phyloP scores from a whole-genome alignment of 2,888 invertebrate species.

The Hesperia comma region DNA sequence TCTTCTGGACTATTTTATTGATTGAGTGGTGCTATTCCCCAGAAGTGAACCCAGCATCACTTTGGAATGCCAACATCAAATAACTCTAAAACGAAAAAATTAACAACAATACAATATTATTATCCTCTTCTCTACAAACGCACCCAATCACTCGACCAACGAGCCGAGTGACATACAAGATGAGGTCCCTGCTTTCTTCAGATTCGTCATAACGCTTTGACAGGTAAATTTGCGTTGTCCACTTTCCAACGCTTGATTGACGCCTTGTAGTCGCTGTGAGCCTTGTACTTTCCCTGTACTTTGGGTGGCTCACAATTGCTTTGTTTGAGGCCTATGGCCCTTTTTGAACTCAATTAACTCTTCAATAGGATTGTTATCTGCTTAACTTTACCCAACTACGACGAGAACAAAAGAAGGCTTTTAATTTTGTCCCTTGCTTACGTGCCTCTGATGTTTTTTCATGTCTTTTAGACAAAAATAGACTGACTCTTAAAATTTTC shows the following conservation, averaged over 20 bases:
- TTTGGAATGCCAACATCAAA: no score
- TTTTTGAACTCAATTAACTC: neutral
- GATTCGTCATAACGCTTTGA: constrained; percentile 59
- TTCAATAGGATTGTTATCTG: neutral
- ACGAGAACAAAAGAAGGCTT: no score
- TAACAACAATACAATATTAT: no score
- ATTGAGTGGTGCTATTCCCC: no score
- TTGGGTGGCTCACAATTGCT: constrained; percentile 39
- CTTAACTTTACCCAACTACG: no score
- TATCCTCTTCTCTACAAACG: constrained; percentile 5
- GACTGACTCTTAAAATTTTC: no score
- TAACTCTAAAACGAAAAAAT: no score
- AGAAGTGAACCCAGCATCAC: no score
- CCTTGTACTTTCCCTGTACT: constrained; percentile 45
- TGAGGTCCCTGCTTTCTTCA: constrained; percentile 51
- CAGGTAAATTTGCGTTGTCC: constrained; percentile 56
- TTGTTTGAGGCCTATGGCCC: constrained; percentile 3
- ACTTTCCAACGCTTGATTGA: constrained; percentile 50
- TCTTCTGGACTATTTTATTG: no score
- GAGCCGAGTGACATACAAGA: constrained; percentile 34
- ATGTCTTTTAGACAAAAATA: no score
- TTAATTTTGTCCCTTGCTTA: no score
- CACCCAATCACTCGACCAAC: constrained; percentile 21
- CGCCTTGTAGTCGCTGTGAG: constrained; percentile 37
- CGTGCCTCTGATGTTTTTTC: no score